Evolutionary conservation across 2,113 vertebrate genomes (phyloP).

Genomic region (Sterrhoptilus dennistouni): DNA sequence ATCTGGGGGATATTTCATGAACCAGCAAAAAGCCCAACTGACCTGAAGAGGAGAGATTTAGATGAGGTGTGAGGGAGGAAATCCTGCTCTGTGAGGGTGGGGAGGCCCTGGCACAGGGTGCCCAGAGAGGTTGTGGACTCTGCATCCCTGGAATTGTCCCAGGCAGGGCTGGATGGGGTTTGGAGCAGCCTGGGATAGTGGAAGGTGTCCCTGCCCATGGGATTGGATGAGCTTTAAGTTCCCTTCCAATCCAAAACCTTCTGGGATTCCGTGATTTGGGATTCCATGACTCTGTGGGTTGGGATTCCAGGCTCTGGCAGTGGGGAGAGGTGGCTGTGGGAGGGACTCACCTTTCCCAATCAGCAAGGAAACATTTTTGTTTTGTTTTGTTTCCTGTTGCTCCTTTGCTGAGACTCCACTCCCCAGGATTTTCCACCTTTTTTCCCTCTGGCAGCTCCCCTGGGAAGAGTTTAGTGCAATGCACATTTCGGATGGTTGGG

Average conservation of each 20-base stretch:
- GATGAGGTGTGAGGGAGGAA: background rate
- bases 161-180: background rate
- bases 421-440: background rate
- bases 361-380: background rate
- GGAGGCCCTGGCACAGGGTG: background rate
- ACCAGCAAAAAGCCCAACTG: background rate
- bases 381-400: too few relatives aligned
- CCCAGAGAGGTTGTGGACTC: background rate
- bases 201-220: background rate
- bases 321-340: background rate
- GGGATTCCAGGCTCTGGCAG: background rate
- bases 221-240: background rate
- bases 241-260: background rate
- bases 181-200: background rate
- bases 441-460: background rate
- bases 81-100: accelerated
- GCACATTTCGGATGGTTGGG: accelerated
- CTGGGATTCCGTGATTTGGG: background rate
- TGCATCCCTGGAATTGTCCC: background rate
- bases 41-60: background rate
- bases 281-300: background rate
- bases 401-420: background rate
- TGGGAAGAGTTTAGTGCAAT: background rate
- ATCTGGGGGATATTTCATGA: background rate
- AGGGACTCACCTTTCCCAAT: background rate